These are phyloP conservation scores for Nymphalis io DNA, from an alignment of 1,140 invertebrate species.

Conservation along the genomic window DNA sequence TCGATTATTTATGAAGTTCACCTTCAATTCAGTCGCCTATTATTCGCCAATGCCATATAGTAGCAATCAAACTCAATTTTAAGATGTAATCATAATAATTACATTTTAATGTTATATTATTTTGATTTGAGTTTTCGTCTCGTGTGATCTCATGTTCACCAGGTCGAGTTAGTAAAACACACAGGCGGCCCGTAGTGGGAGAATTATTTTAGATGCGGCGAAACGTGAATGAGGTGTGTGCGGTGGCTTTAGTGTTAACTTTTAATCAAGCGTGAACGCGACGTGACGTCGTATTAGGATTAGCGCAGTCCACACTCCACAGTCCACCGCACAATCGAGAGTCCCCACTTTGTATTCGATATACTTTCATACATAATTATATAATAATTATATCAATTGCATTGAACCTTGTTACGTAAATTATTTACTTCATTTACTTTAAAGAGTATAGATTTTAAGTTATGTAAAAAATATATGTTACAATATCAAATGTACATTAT, in stretches of 20 bases:
- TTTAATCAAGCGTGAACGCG: conserved; percentile 46
- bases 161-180: conserved; percentile 25
- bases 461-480: no score
- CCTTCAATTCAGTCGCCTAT: conserved; percentile 28
- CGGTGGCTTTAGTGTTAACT: conserved; percentile 40
- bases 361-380: not conserved
- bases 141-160: conserved; percentile 17
- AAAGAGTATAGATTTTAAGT: no score
- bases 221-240: conserved; percentile 33
- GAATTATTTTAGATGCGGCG: conserved; percentile 39
- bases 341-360: conserved; percentile 6
- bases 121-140: conserved; percentile 41
- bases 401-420: no score
- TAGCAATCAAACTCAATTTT: conserved; percentile 32
- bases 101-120: conserved; percentile 42
- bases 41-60: conserved; percentile 36
- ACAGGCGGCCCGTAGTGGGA: conserved; percentile 31
- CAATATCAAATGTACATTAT: no score
- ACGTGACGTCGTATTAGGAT: not conserved
- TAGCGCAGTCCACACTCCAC: conserved; percentile 5
- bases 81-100: conserved; percentile 41
- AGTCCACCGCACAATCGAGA: no score
- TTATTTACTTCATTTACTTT: no score
- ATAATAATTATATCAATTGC: no score
- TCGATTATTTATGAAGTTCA: conserved; percentile 19